Evolutionary conservation across 2,888 invertebrate species (phyloP).

Genomic region (Pristionchus entomophagus): DNA sequence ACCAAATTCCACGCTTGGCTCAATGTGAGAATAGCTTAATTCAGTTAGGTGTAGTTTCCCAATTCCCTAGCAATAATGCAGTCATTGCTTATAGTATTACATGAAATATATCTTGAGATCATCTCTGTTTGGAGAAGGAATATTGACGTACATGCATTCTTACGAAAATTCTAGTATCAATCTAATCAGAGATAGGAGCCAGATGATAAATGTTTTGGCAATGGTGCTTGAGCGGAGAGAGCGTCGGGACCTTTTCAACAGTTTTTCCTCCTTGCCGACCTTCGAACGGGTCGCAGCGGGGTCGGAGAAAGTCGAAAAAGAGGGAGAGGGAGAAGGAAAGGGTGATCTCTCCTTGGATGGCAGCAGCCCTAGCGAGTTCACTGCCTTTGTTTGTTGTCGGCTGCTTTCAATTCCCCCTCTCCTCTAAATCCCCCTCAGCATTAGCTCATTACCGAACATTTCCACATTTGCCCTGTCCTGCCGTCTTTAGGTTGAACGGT

Average conservation of each 20-base stretch:
- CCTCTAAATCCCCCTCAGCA: neutral
- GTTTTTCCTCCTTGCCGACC: neutral
- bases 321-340: neutral
- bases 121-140: too few relatives aligned
- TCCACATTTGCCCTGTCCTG: neutral
- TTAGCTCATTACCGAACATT: neutral
- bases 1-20: conserved; percentile 73
- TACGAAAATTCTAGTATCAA: too few relatives aligned
- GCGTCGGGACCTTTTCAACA: neutral
- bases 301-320: too few relatives aligned
- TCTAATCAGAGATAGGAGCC: too few relatives aligned
- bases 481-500: neutral
- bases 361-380: neutral
- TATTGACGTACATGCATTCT: too few relatives aligned
- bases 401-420: neutral
- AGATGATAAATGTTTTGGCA: too few relatives aligned
- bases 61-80: too few relatives aligned
- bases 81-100: too few relatives aligned
- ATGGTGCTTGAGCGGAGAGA: too few relatives aligned
- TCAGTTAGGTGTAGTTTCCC: too few relatives aligned
- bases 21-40: conserved; percentile 60
- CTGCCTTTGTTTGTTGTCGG: conserved; percentile 1
- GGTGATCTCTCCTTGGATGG: neutral
- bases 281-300: neutral
- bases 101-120: too few relatives aligned